A percentile compares a stretch with the other conserved stretches of the same genome.
These are phyloP conservation scores for Montipora capitata DNA, from an alignment of 92 coral and sea anemone species.

Conservation along the genomic window DNA sequence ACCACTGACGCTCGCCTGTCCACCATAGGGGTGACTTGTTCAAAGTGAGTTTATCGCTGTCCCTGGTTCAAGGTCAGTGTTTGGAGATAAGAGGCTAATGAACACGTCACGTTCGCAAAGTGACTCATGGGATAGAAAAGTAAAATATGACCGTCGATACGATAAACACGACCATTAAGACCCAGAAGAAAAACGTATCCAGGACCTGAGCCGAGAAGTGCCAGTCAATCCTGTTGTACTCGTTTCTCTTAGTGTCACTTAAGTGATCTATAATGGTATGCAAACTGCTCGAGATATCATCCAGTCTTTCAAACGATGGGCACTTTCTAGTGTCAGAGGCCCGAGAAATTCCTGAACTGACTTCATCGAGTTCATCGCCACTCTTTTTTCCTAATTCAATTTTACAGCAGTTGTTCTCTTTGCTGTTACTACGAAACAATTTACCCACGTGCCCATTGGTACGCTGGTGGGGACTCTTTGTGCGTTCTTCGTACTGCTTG, in stretches of 20 bases:
- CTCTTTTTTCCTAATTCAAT: constrained; percentile 17
- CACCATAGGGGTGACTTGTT: no score
- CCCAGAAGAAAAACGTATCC: constrained; percentile 91
- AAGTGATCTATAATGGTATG: constrained; percentile 75
- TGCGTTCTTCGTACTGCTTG: constrained; percentile 16
- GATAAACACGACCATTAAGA: constrained; percentile 67
- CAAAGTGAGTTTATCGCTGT: no score
- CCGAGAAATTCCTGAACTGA: constrained; percentile 25
- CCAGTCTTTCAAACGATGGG: constrained; percentile 68
- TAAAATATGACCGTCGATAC: constrained; percentile 85
- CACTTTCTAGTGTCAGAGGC: constrained; percentile 48
- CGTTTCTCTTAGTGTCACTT: constrained; percentile 63
- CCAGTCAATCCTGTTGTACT: constrained; percentile 86
- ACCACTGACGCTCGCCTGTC: no score
- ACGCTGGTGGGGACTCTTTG: constrained; percentile 15
- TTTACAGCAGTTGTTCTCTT: constrained; percentile 32
- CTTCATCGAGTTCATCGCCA: constrained; percentile 32
- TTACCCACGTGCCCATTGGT: constrained; percentile 23
- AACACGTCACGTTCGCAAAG: background rate
- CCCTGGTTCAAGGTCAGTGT: no score
- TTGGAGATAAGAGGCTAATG: background rate
- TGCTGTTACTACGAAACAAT: constrained; percentile 28
- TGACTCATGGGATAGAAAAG: constrained; percentile 64
- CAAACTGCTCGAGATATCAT: constrained; percentile 75
- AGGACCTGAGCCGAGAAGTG: constrained; percentile 93